Percentiles rank a stretch among this genome's conserved stretches.
Conservation (phyloP, 92 coral and sea anemone species). For the Actinostola sp. region DNA sequence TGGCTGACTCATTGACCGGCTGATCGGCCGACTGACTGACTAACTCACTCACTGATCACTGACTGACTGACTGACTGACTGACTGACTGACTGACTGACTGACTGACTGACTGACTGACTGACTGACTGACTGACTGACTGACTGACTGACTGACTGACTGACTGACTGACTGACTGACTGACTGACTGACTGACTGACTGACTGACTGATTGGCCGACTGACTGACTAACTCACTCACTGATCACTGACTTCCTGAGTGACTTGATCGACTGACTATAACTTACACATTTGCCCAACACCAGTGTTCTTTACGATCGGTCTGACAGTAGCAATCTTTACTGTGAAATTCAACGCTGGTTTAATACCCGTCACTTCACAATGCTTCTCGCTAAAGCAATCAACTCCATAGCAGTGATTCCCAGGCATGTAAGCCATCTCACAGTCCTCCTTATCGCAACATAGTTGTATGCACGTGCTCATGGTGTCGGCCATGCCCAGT, state of each 20-base stretch:
- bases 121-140: neutral
- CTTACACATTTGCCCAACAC: slow-evolving; percentile 31
- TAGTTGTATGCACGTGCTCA: slow-evolving; percentile 85
- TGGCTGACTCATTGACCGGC: neutral
- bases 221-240: neutral
- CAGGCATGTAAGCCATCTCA: slow-evolving; percentile 96
- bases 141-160: neutral
- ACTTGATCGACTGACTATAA: neutral
- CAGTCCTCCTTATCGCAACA: slow-evolving; percentile 92
- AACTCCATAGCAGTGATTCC: slow-evolving; percentile 91
- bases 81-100: neutral
- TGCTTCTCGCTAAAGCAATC: slow-evolving; percentile 88
- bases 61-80: neutral
- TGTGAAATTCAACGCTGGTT: slow-evolving; percentile 65
- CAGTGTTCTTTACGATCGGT: slow-evolving; percentile 68
- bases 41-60: neutral
- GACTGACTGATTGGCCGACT: neutral
- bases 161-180: slow-evolving; percentile 4
- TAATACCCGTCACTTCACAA: slow-evolving; percentile 82
- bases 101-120: neutral
- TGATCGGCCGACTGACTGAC: no score
- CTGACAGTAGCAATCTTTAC: slow-evolving; percentile 76
- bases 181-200: neutral
- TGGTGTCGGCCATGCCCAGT: slow-evolving; percentile 74
- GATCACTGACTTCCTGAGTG: neutral